Conservation (phyloP, 2,797 vertebrate genomes). For the Sus cebifrons region DNA sequence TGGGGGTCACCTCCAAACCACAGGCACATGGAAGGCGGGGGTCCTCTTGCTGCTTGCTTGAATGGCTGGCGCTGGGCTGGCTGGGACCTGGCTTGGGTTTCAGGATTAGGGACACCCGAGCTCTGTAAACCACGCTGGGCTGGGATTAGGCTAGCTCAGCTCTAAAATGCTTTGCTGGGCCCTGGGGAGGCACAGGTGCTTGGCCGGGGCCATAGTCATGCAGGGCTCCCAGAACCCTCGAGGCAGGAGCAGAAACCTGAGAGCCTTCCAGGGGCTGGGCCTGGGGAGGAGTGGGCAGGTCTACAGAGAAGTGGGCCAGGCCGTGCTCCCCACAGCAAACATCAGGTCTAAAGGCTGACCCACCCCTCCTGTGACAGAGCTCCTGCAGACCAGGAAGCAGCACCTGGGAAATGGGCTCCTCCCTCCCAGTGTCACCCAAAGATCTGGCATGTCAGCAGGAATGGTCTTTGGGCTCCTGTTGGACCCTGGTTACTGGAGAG, state of each 20-base stretch:
- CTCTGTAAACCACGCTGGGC: constrained; percentile 96
- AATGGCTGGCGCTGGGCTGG: constrained; percentile 85
- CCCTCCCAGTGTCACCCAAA: background rate
- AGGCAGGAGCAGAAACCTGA: constrained; percentile 41
- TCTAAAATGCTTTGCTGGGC: constrained; percentile 90
- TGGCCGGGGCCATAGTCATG: constrained; percentile 89
- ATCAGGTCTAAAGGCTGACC: background rate
- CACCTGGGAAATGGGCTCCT: background rate
- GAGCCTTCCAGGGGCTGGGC: background rate
- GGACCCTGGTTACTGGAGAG: background rate
- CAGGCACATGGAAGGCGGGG: constrained; percentile 93
- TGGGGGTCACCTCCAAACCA: constrained; percentile 90
- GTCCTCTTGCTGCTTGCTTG: constrained; percentile 93
- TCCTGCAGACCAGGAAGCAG: background rate
- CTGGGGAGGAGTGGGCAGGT: background rate
- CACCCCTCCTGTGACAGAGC: background rate
- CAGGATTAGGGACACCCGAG: constrained; percentile 99
- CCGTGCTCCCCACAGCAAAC: background rate
- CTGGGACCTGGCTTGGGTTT: constrained; percentile 95
- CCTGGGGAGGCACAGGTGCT: constrained; percentile 92
- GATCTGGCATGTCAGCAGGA: background rate
- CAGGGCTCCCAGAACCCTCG: constrained; percentile 31
- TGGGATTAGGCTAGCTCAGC: constrained; percentile 94
- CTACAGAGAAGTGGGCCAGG: background rate
- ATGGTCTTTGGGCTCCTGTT: background rate